Base-by-base conservation (phyloP, 2,797 vertebrate species). In the Eidolon dupreanum region DNA sequence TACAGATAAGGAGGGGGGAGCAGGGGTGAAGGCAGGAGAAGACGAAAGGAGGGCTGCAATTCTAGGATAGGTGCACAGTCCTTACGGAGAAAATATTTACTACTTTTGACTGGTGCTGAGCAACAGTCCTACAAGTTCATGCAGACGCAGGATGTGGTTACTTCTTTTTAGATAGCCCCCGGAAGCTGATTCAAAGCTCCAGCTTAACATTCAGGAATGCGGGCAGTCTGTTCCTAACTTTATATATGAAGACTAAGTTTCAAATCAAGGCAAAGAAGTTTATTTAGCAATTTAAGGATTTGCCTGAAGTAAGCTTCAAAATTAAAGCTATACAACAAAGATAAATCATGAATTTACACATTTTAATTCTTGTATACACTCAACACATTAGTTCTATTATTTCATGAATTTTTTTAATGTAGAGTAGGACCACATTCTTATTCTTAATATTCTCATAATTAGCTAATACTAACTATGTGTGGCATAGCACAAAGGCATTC, bases 281-380 rank as follows among this genome's bases (percentile, higher is more conserved):
- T 90, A 93, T 79, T 92, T 91, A 73, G 36, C 73, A 95, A 51
- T 57, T 73, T 65, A 78, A 95, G 33, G 19, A 31, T 36, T 81
- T 93, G 12, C 74, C 46, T 59, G 36, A 91, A 81, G 19, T 88
- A 49, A 78, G 88, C 65, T 66, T 91, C 36, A 82, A 86, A 96
- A 82, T 59, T 46, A 83, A 90, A 82, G 13, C 59, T 73, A 87
- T 73, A 87, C 38, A 57, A 73, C 61, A 90, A 81, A 77, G 17
- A 36, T 70, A 68, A 93, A 86, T 33, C 17, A 53, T 55, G 41
- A 89, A 61, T 63, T 88, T 61, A 61, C 10, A 61, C 19, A 46
- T 90, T 92, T 89, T 71, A 87, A 78, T 43, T 92, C 22, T 89
- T 81, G 26, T 49, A 33, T 63, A 57, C 17, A 53, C 16, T 12